Evolutionary conservation across 2,888 invertebrate species (phyloP), one percentile per base, ranked within the genome.

Genomic region (Amaurobius ferox): DNA sequence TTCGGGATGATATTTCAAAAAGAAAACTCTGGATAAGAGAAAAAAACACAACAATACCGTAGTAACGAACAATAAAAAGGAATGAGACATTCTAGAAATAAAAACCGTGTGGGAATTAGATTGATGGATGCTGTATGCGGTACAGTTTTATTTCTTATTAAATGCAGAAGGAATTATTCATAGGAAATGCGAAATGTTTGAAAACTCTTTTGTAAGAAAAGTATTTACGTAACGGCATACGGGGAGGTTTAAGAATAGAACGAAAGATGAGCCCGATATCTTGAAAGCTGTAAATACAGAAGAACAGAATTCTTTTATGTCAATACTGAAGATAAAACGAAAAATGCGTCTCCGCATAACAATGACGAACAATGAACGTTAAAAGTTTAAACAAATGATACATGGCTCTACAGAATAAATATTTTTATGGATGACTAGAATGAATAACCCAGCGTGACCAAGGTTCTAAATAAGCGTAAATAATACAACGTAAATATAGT

Each of bases 1-100:
- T 85, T 85, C 83, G 67, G 67, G 72, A 85, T 85, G 83, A 85
- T 85, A 77, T 85, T 85, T 85, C 83, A 85, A 85, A 77, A 72
- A 64, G 71, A 76, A 74, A 81, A 74, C 81, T 81, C 39, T 39
- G 67, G 55, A 67, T 48, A 73, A 44, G 39, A 26, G 32, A 40
- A 68, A 80, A 66, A 40, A 66, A 76, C 44, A 71, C 64, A 74
- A 81, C 80, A 81, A 81, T 76, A 70, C 81, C 64, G 74, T 76
- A 70, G 76, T 76, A 76, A 83, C 81, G 76, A 76, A 76, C 76
- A 83, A 81, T 74, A 74, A 77, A 83, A 77, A 72, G 55, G 77
- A 78, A 77, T 78, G 76, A 78, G 83, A 78, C 66, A 77, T 85
- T 77, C 55, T 40, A 55, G 77, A 77, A 77, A 78, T 72, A 85